Evolutionary conservation across 2,797 vertebrate species (phyloP), one percentile per base, ranked within the genome.

Genomic region (Peromyscus melanophrys): DNA sequence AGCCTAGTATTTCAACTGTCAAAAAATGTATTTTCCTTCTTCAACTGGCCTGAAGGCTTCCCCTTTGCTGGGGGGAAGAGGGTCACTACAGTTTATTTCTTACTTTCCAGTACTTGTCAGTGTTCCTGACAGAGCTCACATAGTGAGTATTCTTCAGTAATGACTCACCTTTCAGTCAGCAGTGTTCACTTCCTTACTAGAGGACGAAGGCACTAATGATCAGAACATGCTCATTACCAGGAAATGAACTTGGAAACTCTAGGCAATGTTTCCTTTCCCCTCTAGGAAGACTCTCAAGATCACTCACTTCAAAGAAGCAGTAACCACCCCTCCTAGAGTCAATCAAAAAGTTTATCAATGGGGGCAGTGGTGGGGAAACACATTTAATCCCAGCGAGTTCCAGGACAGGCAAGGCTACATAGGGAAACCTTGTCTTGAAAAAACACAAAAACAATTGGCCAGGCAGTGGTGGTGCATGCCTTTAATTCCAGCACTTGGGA

Each of bases 111-210:
- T 34, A 63, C 86, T 96, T 67, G 75, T 29, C 57, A 52, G 23
- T 75, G 13, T 77, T 94, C 94, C 69, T 84, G 43, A 93, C 49
- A 92, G 23, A 94, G 40, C 14, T 6, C 17, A 57, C 21, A 31
- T 29, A 23, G 4, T 80, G 49, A 4, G 27, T 16, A 4, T 37
- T 71, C 76, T 91, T 65, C 61, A 90, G 34, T 59, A 52, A 52
- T 3, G 52, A 52, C 52, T 52, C 52, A 52, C 52, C 19, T 76
- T 25, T 89, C 85, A 37, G 75, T 23, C 13, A 77, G 55, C n/a
- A 96, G 23, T 34, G n/a, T 73, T 82, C 27, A 61, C 27, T 94
- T 96, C 61, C 82, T 89, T 46, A 82, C 12, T 59, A 65, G n/a
- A 92, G 3, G 25, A 81, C 52, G 87, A 89, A 77, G 71, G 73